phyloP scores from a whole-genome alignment of 2,113 vertebrate species.

The Sus scrofa region DNA sequence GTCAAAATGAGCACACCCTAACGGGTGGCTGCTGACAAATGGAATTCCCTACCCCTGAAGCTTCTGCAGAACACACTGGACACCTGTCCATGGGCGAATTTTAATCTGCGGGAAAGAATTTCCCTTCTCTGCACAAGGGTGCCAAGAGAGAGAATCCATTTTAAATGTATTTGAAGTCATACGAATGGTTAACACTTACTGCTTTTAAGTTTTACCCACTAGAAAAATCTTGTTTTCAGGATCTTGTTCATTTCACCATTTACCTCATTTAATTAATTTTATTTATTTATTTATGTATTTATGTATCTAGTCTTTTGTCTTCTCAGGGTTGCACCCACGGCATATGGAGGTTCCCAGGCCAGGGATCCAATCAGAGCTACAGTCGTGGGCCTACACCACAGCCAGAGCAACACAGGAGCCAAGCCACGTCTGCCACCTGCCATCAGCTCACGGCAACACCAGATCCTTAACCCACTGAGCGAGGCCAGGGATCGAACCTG shows the following conservation, averaged over 20 bases:
- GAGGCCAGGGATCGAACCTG: no score
- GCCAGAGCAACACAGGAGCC: no score
- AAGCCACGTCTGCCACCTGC: no score
- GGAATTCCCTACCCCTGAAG: fast-evolving
- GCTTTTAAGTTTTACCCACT: not conserved
- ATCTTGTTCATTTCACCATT: not conserved
- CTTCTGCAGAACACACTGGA: not conserved
- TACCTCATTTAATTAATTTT: not conserved
- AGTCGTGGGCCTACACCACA: no score
- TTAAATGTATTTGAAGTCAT: not conserved
- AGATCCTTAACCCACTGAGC: no score
- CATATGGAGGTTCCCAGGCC: no score
- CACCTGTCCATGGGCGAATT: fast-evolving
- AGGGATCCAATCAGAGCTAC: no score
- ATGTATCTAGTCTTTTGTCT: no score
- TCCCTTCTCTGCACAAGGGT: not conserved
- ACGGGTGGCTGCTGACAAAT: not conserved
- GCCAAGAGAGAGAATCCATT: not conserved
- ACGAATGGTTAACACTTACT: not conserved
- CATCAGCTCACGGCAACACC: no score
- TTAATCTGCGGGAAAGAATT: not conserved
- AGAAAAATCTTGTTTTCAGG: not conserved
- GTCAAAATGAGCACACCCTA: not conserved
- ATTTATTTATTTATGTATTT: no score
- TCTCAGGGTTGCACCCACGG: no score